A percentile compares a stretch with the other conserved stretches of the same genome.
These are phyloP conservation scores for Dermatophagoides farinae DNA, from an alignment of 1,140 invertebrate genomes.

Conservation along the genomic window DNA sequence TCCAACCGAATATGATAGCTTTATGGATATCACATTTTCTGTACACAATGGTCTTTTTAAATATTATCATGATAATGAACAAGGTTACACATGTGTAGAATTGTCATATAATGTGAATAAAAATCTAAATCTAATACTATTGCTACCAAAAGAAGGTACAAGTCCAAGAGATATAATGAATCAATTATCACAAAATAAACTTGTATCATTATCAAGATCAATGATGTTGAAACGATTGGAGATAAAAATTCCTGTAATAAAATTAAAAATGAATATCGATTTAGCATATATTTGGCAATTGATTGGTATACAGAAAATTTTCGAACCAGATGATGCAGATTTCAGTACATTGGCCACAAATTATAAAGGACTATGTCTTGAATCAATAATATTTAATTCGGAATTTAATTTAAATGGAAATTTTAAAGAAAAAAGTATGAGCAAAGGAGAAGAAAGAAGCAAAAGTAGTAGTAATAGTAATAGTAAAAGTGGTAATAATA, in stretches of 20 bases:
- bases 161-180: neutral
- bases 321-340: slow-evolving; percentile 40
- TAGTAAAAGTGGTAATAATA: too few relatives aligned
- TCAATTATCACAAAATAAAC: neutral
- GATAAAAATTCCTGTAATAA: neutral
- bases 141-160: neutral
- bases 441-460: too few relatives aligned
- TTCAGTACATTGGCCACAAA: neutral
- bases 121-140: neutral
- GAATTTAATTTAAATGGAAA: neutral
- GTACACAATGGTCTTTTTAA: neutral
- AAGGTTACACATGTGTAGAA: neutral
- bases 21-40: neutral
- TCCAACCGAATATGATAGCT: too few relatives aligned
- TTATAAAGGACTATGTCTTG: neutral
- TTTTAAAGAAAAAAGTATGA: too few relatives aligned
- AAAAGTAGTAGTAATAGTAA: too few relatives aligned
- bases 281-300: slow-evolving; percentile 89
- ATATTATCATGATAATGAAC: neutral
- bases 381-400: slow-evolving; percentile 3
- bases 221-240: neutral
- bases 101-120: neutral
- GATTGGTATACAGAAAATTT: slow-evolving; percentile 62
- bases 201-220: neutral
- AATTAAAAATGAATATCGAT: slow-evolving; percentile 30